Base-by-base conservation (phyloP, 2,888 invertebrate species). In the Melangyna quadrimaculata region DNA sequence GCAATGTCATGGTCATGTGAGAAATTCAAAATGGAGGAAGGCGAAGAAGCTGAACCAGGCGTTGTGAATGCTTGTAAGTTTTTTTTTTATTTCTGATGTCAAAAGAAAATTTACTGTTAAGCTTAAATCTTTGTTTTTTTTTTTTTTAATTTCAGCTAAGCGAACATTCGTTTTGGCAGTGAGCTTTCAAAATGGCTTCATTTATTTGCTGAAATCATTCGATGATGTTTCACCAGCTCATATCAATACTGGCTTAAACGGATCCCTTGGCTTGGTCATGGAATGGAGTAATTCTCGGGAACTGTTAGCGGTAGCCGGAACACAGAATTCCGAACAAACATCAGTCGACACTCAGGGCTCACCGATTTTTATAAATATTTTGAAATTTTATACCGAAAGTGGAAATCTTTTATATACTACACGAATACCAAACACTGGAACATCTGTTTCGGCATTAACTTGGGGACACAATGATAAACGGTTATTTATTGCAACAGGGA, bases 391-490 rank as follows among this genome's bases (percentile, higher is more conserved):
- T 92, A 97, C 97, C 37, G 97, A 97, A 89, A 94, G 94, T 70
- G 98, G 98, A 24, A 93, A 94, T 19, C 94, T 98, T 55, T 94
- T 98, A 81, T 98, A 97, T 92, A 95, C 95, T 72, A 95, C 96
- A 51, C 94, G 94, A 63, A 95, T 98, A 89, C 97, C 97, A 12
- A 95, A 94, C 89, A 95, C 94, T 57, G 95, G 95, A 89, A 89
- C 96, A 88, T 95, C 96, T 6, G 97, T 99, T 71, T 96, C 98
- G 65, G 98, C 98, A 1, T 93, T 99, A 90, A 99, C 99, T 9
- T 99, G 99, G 99, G 99, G 98, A 32, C 99, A 99, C 93, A 98
- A 98, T 91, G 99, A 99, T 91, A 96, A 97, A 88, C 94, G 99
- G 32, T 93, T 99, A 88, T 99, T 99, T 92, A 95, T 99, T 83